phyloP scores from a whole-genome alignment of 2,888 invertebrate genomes.

The Lasioglossum pauxillum region DNA sequence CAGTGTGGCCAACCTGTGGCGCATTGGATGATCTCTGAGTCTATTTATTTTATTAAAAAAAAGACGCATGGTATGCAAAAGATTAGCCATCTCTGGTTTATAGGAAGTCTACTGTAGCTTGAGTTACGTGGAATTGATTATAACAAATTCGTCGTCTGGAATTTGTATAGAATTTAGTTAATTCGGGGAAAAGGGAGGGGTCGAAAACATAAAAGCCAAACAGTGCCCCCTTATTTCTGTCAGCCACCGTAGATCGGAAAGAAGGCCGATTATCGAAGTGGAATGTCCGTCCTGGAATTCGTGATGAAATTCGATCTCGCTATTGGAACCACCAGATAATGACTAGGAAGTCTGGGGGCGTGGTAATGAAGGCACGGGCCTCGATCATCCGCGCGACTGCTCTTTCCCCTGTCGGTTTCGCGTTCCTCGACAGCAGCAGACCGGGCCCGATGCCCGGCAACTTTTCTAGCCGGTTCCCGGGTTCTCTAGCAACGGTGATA shows the following conservation, averaged over 20 bases:
- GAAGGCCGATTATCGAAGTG: conserved; percentile 61
- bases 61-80: too few species aligned
- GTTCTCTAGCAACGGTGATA: conserved; percentile 78
- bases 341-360: conserved; percentile 81
- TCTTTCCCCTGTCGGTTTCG: conserved; percentile 61
- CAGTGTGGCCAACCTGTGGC: too few species aligned
- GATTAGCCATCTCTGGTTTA: too few species aligned
- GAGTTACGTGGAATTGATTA: neutral
- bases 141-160: too few species aligned
- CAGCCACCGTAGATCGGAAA: conserved; percentile 4
- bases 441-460: conserved; percentile 33
- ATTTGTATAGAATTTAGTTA: neutral
- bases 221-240: neutral
- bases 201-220: neutral
- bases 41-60: too few species aligned
- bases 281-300: conserved; percentile 75
- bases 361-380: conserved; percentile 78
- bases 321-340: conserved; percentile 80
- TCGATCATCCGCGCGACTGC: conserved; percentile 41
- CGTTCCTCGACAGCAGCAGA: conserved; percentile 20
- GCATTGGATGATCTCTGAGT: too few species aligned
- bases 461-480: conserved; percentile 34
- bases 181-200: neutral
- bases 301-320: conserved; percentile 75
- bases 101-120: neutral